Conservation (phyloP, 1,140 invertebrate genomes). For the Palaemon carinicauda region DNA sequence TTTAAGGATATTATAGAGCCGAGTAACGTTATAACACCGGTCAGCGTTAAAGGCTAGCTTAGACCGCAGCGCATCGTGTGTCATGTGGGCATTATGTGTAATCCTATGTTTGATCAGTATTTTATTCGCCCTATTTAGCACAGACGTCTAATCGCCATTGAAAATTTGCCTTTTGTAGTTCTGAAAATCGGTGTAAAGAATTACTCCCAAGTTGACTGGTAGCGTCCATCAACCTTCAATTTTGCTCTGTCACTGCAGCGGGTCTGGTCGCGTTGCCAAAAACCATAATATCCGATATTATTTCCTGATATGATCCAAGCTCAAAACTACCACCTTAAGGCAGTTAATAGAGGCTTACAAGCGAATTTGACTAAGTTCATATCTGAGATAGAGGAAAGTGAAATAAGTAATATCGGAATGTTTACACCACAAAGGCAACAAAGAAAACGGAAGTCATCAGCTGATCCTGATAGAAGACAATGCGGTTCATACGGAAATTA, state of each 20-base stretch:
- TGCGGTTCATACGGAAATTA: too few relatives aligned
- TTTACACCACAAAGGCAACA: constrained; percentile 24
- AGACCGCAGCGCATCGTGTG: too few relatives aligned
- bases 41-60: too few relatives aligned
- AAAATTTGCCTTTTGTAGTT: background rate
- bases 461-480: background rate
- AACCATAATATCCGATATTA: background rate
- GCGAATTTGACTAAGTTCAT: background rate
- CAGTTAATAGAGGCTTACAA: too few relatives aligned
- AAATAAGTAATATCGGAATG: background rate
- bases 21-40: too few relatives aligned
- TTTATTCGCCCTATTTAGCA: too few relatives aligned
- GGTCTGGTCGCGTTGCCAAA: background rate
- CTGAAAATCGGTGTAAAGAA: too few relatives aligned
- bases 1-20: background rate
- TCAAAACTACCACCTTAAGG: background rate
- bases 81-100: too few relatives aligned
- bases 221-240: constrained; percentile 25
- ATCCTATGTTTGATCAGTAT: too few relatives aligned
- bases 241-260: constrained; percentile 27
- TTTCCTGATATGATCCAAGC: background rate
- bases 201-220: background rate
- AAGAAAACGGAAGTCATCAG: background rate
- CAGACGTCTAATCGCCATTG: background rate
- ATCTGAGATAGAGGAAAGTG: too few relatives aligned